These are phyloP conservation scores for Palythoa grandiflora DNA, from an alignment of 92 coral and sea anemone genomes.

Conservation along the genomic window DNA sequence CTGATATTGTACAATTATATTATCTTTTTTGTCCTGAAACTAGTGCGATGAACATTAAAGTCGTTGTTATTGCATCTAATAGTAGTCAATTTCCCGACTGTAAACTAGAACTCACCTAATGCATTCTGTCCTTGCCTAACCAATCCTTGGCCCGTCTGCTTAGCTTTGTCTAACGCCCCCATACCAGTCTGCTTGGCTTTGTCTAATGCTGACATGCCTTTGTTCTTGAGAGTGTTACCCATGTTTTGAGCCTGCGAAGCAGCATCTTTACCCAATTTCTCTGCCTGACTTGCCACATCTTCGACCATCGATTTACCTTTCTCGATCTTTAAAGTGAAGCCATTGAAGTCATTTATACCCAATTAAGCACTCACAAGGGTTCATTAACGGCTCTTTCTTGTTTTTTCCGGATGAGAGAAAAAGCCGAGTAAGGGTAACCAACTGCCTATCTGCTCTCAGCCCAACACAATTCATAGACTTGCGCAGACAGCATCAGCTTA, in stretches of 20 bases:
- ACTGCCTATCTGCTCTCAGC: no score
- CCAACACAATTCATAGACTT: no score
- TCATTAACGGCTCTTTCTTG: no score
- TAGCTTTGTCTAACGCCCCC: conserved; percentile 81
- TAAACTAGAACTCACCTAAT: conserved; percentile 56
- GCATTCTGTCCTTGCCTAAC: conserved; percentile 69
- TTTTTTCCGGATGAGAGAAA: no score
- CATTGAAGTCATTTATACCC: no score
- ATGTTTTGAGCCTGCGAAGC: conserved; percentile 75
- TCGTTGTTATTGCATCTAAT: no score
- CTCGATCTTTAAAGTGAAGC: conserved; percentile 58
- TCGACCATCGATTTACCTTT: conserved; percentile 79
- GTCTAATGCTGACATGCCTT: conserved; percentile 80
- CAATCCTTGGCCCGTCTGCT: conserved; percentile 83
- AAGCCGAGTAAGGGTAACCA: no score
- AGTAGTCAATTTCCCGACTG: background rate
- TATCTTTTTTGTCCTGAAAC: no score
- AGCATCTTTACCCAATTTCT: conserved; percentile 72
- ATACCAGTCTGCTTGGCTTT: conserved; percentile 80
- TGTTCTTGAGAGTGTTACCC: conserved; percentile 74
- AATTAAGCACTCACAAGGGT: no score
- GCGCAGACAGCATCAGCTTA: no score
- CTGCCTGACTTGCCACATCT: conserved; percentile 75
- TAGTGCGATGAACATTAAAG: no score
- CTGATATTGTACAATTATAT: no score